These are phyloP conservation scores for Pasiphila rectangulata DNA, from an alignment of 2,888 invertebrate species.

Conservation along the genomic window DNA sequence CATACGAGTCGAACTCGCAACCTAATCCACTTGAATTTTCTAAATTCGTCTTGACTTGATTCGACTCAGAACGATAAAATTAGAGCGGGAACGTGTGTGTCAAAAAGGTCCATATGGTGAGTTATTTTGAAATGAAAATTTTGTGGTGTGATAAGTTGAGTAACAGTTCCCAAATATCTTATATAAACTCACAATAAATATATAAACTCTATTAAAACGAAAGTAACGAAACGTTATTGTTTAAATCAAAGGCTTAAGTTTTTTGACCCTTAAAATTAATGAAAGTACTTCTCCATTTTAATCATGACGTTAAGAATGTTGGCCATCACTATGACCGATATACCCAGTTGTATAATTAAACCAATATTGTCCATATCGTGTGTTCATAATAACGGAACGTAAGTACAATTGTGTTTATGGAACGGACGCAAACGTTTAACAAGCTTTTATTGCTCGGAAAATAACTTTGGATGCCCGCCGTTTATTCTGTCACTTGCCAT, in stretches of 20 bases:
- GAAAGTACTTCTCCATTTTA: no score
- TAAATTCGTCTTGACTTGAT: constrained; percentile 43
- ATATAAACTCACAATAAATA: no score
- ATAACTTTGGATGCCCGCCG: constrained; percentile 17
- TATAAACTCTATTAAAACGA: no score
- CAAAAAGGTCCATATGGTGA: constrained; percentile 43
- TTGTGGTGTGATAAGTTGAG: constrained; percentile 46
- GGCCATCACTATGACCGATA: constrained; percentile 12
- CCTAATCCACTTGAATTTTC: constrained; percentile 41
- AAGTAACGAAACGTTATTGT: no score
- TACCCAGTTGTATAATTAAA: constrained; percentile 23
- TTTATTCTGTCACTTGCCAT: constrained; percentile 15
- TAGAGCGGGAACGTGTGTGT: constrained; percentile 45
- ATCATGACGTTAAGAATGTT: constrained; percentile 11
- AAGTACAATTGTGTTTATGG: constrained; percentile 32
- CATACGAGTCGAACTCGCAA: constrained; percentile 22
- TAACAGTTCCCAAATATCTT: constrained; percentile 42
- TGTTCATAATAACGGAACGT: constrained; percentile 26
- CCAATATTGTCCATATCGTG: constrained; percentile 20
- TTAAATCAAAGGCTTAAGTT: no score
- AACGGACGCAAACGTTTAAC: constrained; percentile 30
- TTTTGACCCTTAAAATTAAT: no score
- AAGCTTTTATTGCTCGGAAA: constrained; percentile 37
- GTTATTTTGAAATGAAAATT: constrained; percentile 45
- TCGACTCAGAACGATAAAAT: constrained; percentile 50